Base-by-base conservation (phyloP, 2,797 vertebrate species). In the Scolopax rusticola region DNA sequence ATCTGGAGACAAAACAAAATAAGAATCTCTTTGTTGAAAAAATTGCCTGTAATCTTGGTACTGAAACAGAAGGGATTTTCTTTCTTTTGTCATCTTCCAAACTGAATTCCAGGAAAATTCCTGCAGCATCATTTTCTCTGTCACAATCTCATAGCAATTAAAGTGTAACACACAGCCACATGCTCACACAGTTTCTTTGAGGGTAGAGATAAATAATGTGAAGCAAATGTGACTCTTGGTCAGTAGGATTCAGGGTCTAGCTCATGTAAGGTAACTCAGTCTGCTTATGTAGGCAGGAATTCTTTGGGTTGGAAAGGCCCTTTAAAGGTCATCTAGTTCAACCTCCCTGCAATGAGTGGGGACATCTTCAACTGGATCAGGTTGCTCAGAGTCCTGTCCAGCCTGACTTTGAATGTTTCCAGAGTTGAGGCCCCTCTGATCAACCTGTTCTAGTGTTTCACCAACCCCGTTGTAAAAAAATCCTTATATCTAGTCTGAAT, bases 81-180 rank as follows among this genome's bases (percentile, higher is more conserved):
- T 79, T 90, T 86, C 74, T 93, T 93, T 96, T n/a, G 90, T 90
- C 19, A 19, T 56, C 33, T 65, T 95, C 91, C 86, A 95, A 82
- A 73, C 20, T 79, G 70, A 89, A 94, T 95, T 96, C 80, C 63
- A 91, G 83, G 20, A 54, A 90, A 76, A n/a, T 8, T 93, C 76
- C 50, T 76, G 54, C 32, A 68, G 48, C 56, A 41, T 70, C 11
- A 16, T 86, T 92, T 93, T 87, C 43, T 74, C 36, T 73, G 36
- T 82, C 67, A 48, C n/a, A 84, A 78, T 67, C 21, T 75, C n/a
- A 20, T 9, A 71, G 56, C 65, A 86, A 77, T 83, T 53, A 0
- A 45, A 18, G 19, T 38, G 36, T 36, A 76, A 30, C 47, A 41
- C 24, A 28, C 30, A 63, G 21, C 8, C 13, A 19, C 5, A 0